These are phyloP conservation scores for Acutogordius australiensis DNA, from an alignment of 2,888 invertebrate species.

Conservation along the genomic window DNA sequence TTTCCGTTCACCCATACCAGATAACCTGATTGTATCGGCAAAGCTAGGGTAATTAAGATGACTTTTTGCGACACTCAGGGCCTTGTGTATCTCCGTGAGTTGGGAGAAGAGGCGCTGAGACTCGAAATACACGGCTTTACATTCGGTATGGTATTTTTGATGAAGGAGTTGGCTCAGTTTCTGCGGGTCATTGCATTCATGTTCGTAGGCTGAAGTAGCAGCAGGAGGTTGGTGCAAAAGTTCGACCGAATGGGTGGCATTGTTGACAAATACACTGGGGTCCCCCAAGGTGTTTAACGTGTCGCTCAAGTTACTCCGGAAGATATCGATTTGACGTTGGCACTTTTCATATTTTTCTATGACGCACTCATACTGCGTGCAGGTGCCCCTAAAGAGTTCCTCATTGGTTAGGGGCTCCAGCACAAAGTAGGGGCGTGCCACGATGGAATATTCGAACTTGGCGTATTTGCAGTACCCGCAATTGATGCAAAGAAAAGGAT, in stretches of 20 bases:
- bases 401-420: conserved; percentile 82
- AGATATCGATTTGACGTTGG: not conserved
- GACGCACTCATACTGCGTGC: not conserved
- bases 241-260: too few relatives aligned
- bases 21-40: too few relatives aligned
- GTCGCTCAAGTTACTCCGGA: not conserved
- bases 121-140: conserved; percentile 24
- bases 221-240: too few relatives aligned
- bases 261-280: not conserved
- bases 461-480: conserved; percentile 98
- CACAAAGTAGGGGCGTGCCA: conserved; percentile 65
- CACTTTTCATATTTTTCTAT: not conserved
- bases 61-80: too few relatives aligned
- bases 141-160: conserved; percentile 23
- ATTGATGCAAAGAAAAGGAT: conserved; percentile 87
- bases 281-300: not conserved
- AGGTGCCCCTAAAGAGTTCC: conserved; percentile 31
- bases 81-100: not conserved
- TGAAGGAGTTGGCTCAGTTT: conserved; percentile 22
- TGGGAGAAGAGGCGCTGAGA: conserved; percentile 22
- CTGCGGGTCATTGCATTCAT: not conserved
- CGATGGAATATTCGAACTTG: conserved; percentile 76
- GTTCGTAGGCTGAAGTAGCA: too few relatives aligned
- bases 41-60: too few relatives aligned
- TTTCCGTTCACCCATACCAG: too few relatives aligned